Base-by-base conservation (phyloP, 2,113 vertebrate genomes). In the Emberiza fucata region DNA sequence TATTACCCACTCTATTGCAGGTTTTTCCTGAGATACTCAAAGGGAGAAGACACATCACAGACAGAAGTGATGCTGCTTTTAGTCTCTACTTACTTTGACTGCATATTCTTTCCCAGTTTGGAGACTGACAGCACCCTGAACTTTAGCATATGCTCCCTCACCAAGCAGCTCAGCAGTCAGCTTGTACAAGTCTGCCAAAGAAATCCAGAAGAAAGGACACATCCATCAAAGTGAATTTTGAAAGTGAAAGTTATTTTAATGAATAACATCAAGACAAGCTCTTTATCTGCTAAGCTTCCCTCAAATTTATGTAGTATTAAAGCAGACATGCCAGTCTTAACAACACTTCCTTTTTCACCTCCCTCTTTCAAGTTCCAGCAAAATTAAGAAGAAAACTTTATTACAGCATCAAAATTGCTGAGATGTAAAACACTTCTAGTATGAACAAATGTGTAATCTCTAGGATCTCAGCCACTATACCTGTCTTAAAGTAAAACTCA, bases 131-230 rank as follows among this genome's bases (percentile, higher is more conserved):
- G 99, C 99, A 94, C 99, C 98, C 95, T 99, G 99, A 88, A 99
- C 99, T 98, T 99, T 99, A 90, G 99, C 99, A 92, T 99, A 99
- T 20, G 99, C 98, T 50, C 99, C 99, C 90, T 99, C 99, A 85
- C 99, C 99, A 71, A 99, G 98, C 57, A 99, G 96, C 96, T 99
- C 99, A 51, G 99, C 98, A 22, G 99, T 99, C 96, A 99, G 96
- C 93, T 98, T 99, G 97, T 99, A 99, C 64, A 98, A 95, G 94
- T 99, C 99, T 99, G 96, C 56, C 81, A 81, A 86, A 85, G 91
- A 96, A 95, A 96, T 8, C 19, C 88, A 92, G 15, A 56, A 97
- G 22, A 94, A 39, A 82, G 48, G 44, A 42, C 68, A 83, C 5
- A 24, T 83, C 68, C 84, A 89, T 22, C 94, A 91, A 56, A 91